Evolutionary conservation across 2,113 vertebrate species (phyloP), one percentile per base, ranked within the genome.

Genomic region (Spilogale gracilis): DNA sequence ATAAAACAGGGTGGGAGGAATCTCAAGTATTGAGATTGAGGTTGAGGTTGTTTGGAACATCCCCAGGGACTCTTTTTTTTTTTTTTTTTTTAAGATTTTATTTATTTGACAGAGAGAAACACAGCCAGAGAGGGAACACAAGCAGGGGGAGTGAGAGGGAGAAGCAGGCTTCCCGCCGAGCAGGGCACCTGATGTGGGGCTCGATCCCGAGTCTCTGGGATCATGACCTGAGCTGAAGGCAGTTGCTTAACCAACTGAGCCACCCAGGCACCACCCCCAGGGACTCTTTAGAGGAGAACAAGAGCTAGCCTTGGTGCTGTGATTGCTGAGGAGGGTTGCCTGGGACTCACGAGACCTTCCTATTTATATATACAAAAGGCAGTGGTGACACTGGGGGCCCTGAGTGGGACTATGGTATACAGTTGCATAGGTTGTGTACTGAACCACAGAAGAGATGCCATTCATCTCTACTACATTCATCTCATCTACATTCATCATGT

Each of bases 1-100:
- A 1, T 2, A 1, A 27, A 2, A 8, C 16, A n/a, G 38, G 0
- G 17, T 14, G 14, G 6, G 25, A 71, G 10, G 4, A 56, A 20
- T 27, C 25, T n/a, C 25, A 11, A 6, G 8, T 1, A 1, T n/a
- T 11, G n/a, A n/a, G n/a, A n/a, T n/a, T n/a, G n/a, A 30, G 43
- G 17, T 1, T 17, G 48, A 9, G 83, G 0, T 10, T 84, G 27
- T 18, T 9, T 18, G 61, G 74, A 65, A 71, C 13, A 54, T 4
- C 48, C n/a, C 17, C 1, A 54, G 2, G 45, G 43, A 6, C 60
- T 63, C 80, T 50, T 25, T n/a, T n/a, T n/a, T n/a, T n/a, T n/a
- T n/a, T n/a, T n/a, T n/a, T n/a, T n/a, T n/a, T n/a, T n/a, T 6
- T 21, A 60, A 54, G 71, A 38, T 38, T 38, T 38, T 38, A 38